phyloP scores from a whole-genome alignment of 2,113 vertebrate species.

The Varanus salvator region DNA sequence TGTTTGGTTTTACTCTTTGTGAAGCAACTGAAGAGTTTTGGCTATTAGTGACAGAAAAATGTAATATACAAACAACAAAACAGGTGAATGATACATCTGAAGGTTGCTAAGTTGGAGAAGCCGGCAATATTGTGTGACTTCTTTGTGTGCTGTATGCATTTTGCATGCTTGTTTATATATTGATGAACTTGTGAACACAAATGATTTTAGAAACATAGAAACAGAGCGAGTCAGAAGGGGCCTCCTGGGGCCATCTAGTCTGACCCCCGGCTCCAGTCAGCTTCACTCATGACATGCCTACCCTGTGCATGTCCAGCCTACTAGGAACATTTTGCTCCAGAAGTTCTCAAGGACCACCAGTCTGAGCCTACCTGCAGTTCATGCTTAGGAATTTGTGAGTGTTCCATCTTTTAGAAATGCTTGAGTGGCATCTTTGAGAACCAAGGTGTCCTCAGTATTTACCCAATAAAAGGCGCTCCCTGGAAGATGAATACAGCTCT shows the following conservation, averaged over 20 bases:
- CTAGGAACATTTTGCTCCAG: neutral
- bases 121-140: neutral
- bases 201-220: too few species aligned
- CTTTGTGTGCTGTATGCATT: neutral
- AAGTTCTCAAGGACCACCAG: neutral
- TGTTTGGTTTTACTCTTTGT: too few species aligned
- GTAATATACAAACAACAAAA: too few species aligned
- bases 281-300: too few species aligned
- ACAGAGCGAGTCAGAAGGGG: too few species aligned
- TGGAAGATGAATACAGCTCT: neutral
- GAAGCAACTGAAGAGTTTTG: too few species aligned
- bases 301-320: too few species aligned
- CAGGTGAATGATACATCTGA: too few species aligned
- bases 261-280: too few species aligned
- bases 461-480: neutral
- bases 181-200: neutral
- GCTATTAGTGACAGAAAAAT: too few species aligned
- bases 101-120: too few species aligned
- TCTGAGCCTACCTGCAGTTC: neutral
- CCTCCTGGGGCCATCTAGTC: too few species aligned
- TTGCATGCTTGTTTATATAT: neutral
- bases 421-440: neutral
- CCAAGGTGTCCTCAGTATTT: neutral
- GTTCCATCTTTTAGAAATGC: neutral
- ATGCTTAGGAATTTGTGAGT: neutral